Conservation (phyloP, 1,140 invertebrate species). For the Drosophila lowei region DNA sequence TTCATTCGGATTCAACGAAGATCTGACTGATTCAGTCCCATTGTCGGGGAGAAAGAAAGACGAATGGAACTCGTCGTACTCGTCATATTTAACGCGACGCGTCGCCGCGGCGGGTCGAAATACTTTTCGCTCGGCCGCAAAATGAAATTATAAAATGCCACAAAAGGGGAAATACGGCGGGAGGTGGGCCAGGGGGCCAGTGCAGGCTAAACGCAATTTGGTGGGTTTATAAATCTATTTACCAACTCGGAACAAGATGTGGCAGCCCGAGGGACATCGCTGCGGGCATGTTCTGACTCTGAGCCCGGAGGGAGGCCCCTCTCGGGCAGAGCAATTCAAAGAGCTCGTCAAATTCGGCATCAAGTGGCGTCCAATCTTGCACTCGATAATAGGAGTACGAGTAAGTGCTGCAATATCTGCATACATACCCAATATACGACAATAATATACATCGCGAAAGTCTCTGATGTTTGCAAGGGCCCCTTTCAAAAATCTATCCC, state of each 20-base stretch:
- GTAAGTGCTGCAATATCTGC: no score
- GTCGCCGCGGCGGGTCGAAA: neutral
- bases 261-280: slow-evolving; percentile 9
- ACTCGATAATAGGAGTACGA: no score
- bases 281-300: slow-evolving; percentile 1
- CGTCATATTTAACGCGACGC: slow-evolving; percentile 39
- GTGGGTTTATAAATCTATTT: slow-evolving; percentile 57
- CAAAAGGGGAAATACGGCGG: neutral
- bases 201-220: slow-evolving; percentile 35
- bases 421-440: no score
- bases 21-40: no score
- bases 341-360: no score
- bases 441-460: no score
- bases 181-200: neutral
- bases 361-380: no score
- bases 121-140: slow-evolving; percentile 3
- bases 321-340: no score
- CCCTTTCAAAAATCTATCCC: slow-evolving; percentile 1
- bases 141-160: slow-evolving; percentile 39
- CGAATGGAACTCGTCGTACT: neutral
- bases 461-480: neutral
- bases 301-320: neutral
- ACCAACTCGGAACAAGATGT: slow-evolving; percentile 34
- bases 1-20: no score
- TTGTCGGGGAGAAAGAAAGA: no score